Conservation (phyloP, 2,113 vertebrate genomes). For the Sebastes schlegelii region DNA sequence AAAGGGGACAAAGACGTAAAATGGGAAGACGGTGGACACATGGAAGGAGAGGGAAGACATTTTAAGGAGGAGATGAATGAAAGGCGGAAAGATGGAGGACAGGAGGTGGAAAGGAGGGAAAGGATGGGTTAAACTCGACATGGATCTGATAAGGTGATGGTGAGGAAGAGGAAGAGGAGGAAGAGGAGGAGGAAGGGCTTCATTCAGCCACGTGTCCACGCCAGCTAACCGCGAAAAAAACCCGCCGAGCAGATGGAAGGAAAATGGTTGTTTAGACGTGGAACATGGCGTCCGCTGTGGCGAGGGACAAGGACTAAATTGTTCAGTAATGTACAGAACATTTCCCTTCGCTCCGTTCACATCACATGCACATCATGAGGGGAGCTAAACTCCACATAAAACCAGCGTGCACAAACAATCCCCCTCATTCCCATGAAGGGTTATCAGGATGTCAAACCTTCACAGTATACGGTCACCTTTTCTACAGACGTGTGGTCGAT, state of each 20-base stretch:
- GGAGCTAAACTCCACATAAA: neutral
- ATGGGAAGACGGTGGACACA: neutral
- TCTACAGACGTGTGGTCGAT: neutral
- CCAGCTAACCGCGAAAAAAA: neutral
- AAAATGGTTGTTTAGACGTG: neutral
- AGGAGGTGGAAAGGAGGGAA: neutral
- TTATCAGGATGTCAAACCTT: neutral
- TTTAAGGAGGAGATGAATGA: neutral
- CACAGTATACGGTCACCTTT: neutral
- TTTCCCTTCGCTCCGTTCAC: neutral
- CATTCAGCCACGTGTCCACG: neutral
- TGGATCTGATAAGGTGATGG: neutral
- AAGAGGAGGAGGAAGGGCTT: neutral
- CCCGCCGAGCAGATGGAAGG: neutral
- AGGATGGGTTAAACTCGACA: neutral
- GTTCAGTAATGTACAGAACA: neutral
- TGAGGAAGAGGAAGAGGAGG: neutral
- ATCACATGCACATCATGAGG: constrained; percentile 37
- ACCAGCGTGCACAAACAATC: neutral
- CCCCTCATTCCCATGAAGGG: neutral
- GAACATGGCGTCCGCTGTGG: neutral
- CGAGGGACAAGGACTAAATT: constrained; percentile 6
- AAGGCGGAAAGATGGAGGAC: neutral
- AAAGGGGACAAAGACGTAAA: neutral
- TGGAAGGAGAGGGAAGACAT: neutral